Evolutionary conservation across 2,888 invertebrate genomes (phyloP).

Genomic region (Agonopterix heracliana): DNA sequence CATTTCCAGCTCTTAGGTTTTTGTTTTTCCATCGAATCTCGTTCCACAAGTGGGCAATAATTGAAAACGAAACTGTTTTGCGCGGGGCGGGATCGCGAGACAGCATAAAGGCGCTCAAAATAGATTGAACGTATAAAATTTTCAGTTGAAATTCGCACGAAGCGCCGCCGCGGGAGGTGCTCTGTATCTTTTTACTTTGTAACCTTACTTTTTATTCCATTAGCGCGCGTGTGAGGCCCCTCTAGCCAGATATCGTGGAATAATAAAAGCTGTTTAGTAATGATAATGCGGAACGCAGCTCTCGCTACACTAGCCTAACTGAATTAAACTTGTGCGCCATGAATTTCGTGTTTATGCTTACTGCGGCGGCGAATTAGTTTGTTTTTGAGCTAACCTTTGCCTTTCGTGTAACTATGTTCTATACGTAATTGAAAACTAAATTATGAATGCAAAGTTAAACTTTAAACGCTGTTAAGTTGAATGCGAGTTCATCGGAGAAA

Average conservation of each 20-base stretch:
- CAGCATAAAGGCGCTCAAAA: slow-evolving; percentile 71
- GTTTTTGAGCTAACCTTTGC: slow-evolving; percentile 35
- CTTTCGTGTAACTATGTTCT: slow-evolving; percentile 20
- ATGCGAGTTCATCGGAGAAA: slow-evolving; percentile 24
- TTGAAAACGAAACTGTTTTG: slow-evolving; percentile 74
- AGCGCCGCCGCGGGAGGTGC: slow-evolving; percentile 67
- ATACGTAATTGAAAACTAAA: slow-evolving; percentile 17
- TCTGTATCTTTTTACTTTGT: slow-evolving; percentile 75
- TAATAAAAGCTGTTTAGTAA: slow-evolving; percentile 75
- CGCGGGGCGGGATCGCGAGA: slow-evolving; percentile 65
- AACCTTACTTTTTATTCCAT: slow-evolving; percentile 77
- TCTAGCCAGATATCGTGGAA: slow-evolving; percentile 73
- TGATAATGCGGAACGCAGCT: slow-evolving; percentile 66
- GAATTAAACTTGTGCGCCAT: slow-evolving; percentile 59
- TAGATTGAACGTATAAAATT: slow-evolving; percentile 76
- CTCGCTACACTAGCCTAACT: slow-evolving; percentile 54
- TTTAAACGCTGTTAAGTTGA: slow-evolving; percentile 25
- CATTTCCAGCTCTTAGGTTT: slow-evolving; percentile 62
- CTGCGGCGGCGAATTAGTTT: slow-evolving; percentile 40
- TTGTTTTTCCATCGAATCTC: slow-evolving; percentile 68
- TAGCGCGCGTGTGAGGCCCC: slow-evolving; percentile 71
- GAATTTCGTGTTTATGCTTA: slow-evolving; percentile 55
- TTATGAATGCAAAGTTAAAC: slow-evolving; percentile 27
- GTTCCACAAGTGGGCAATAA: slow-evolving; percentile 77
- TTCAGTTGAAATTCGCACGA: slow-evolving; percentile 73